Percentiles rank a stretch among this genome's conserved stretches.
These are phyloP conservation scores for Cryptotermes secundus DNA, from an alignment of 1,140 invertebrate species.

Conservation along the genomic window DNA sequence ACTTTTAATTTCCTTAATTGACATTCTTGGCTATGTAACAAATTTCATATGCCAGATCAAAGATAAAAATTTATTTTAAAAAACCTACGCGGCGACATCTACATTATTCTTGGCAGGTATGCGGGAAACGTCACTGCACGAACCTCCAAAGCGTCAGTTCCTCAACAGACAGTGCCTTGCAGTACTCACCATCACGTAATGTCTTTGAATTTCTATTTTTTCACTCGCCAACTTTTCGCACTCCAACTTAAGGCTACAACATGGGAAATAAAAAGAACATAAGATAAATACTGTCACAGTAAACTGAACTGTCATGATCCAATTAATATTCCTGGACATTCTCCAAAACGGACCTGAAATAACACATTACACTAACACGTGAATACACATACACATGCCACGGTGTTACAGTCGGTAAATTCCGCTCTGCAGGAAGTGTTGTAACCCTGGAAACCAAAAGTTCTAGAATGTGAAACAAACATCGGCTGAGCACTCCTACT, in stretches of 20 bases:
- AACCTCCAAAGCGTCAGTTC: neutral
- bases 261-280: constrained; percentile 28
- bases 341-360: neutral
- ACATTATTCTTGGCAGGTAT: too few relatives aligned
- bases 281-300: neutral
- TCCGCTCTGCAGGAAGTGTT: too few relatives aligned
- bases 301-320: neutral
- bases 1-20: too few relatives aligned
- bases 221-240: constrained; percentile 96
- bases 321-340: neutral
- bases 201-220: constrained; percentile 97
- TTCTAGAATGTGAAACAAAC: too few relatives aligned
- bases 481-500: too few relatives aligned
- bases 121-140: neutral
- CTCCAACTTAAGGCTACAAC: constrained; percentile 77
- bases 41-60: too few relatives aligned
- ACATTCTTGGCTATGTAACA: too few relatives aligned
- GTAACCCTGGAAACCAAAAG: too few relatives aligned
- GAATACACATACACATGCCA: too few relatives aligned
- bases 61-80: too few relatives aligned
- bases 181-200: constrained; percentile 94
- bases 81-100: too few relatives aligned
- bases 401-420: too few relatives aligned
- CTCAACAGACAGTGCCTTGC: neutral
- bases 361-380: neutral